phyloP scores from a whole-genome alignment of 2,888 invertebrate species.

The Polydrusus tereticollis region DNA sequence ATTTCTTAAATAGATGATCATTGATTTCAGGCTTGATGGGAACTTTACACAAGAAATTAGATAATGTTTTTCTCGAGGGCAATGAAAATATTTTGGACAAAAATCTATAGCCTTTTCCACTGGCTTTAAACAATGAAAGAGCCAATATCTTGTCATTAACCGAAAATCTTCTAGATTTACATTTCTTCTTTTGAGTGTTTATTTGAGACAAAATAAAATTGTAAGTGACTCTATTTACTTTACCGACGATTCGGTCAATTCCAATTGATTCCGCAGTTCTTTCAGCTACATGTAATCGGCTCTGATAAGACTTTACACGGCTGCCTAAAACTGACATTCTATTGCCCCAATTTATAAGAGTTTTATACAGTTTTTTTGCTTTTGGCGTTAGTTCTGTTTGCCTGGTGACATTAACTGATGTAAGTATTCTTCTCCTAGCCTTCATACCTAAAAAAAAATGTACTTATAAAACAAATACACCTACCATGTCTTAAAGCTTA shows the following conservation, averaged over 20 bases:
- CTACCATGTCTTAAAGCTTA: too few relatives aligned
- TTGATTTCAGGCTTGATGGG: slow-evolving; percentile 22
- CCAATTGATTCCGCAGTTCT: too few relatives aligned
- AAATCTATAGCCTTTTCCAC: slow-evolving; percentile 29
- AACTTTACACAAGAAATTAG: slow-evolving; percentile 8
- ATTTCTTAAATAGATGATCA: slow-evolving; percentile 1
- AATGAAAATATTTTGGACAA: slow-evolving; percentile 16
- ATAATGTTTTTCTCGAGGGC: slow-evolving; percentile 2
- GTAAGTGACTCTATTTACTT: slow-evolving; percentile 9
- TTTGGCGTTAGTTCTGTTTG: slow-evolving; percentile 13
- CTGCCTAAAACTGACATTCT: neutral
- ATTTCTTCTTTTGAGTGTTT: neutral
- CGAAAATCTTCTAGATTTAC: slow-evolving; percentile 15
- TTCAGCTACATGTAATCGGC: too few relatives aligned
- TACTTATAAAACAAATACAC: too few relatives aligned
- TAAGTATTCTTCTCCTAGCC: neutral
- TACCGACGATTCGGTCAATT: neutral
- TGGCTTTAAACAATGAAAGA: slow-evolving; percentile 5
- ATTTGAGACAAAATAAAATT: slow-evolving; percentile 21
- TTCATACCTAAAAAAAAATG: neutral
- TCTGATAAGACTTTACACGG: too few relatives aligned
- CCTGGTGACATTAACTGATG: slow-evolving; percentile 8
- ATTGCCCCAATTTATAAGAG: slow-evolving; percentile 1
- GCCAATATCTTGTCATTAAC: slow-evolving; percentile 9
- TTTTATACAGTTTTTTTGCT: slow-evolving; percentile 14